phyloP scores from a whole-genome alignment of 2,113 vertebrate genomes.

The Cebidichthys violaceus region DNA sequence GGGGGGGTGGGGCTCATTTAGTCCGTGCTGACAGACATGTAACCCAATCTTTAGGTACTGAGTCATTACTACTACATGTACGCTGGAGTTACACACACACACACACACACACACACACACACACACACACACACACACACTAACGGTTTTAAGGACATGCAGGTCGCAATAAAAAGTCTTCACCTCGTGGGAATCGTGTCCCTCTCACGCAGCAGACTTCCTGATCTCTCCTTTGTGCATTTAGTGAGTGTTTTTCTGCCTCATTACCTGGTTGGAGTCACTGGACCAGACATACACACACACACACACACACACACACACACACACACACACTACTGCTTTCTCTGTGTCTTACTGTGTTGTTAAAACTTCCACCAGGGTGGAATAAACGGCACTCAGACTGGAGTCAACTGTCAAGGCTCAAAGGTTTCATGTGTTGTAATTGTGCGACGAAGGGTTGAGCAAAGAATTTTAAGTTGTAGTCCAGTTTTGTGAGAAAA shows the following conservation, averaged over 20 bases:
- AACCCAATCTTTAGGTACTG: conserved; percentile 52
- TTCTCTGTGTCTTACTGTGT: conserved; percentile 30
- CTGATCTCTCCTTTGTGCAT: conserved; percentile 21
- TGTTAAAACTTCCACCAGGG: conserved; percentile 32
- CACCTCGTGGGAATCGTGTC: not conserved
- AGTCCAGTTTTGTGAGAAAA: no score
- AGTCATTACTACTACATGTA: conserved; percentile 39
- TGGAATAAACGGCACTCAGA: conserved; percentile 32
- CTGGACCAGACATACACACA: conserved; percentile 18
- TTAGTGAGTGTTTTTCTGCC: conserved; percentile 24
- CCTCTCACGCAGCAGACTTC: not conserved
- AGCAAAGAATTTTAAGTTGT: no score
- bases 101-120: not conserved
- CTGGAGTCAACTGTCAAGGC: conserved; percentile 15
- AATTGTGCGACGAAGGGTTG: not conserved
- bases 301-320: conserved; percentile 19
- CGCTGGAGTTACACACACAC: not conserved
- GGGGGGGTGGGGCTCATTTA: conserved; percentile 36
- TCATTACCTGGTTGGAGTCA: conserved; percentile 45
- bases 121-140: no score
- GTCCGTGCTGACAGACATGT: conserved; percentile 63
- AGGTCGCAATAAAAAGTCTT: not conserved
- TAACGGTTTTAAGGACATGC: not conserved
- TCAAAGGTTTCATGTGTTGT: not conserved
- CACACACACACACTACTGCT: conserved; percentile 4